Evolutionary conservation across 2,888 invertebrate species (phyloP), one percentile per base, ranked within the genome.

Genomic region (Harmothoe impar): DNA sequence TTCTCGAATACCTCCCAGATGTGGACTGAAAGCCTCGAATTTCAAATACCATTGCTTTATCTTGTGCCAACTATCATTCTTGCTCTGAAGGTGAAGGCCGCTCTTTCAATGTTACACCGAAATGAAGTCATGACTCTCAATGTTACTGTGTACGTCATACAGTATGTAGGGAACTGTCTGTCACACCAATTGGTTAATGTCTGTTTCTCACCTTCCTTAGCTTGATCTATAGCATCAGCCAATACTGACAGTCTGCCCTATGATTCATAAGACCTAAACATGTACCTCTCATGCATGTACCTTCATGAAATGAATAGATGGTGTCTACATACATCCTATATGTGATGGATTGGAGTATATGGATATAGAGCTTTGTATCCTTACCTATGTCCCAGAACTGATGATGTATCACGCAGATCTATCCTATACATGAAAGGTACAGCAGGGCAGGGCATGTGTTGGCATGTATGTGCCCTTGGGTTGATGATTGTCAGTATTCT

Each of bases 101-200:
- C 43, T 43, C 43, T 43, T 43, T 43, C 43, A 43, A 43, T 43
- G 43, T 43, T 62, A 62, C 62, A 62, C 15, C 62, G 7, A 72
- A 72, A 23, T 29, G 29, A 29, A 72, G 72, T 29, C 72, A 72
- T 72, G 72, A 29, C 29, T 29, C 3, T 29, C 31, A 7, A 72
- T 72, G 29, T 72, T 72, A n/a, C 25, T 72, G 72, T 72, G 5
- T 3, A 7, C 72, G 72, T 72, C 72, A 20, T 29, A 29, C 31
- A 29, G 3, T 72, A 25, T 72, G 72, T 72, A 7, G 3, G 15
- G 29, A 72, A 72, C 72, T 72, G 25, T 72, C 29, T 29, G 17
- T 72, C 72, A 72, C 17, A 72, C 72, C 72, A 72, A 72, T 72
- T 72, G 31, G 72, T 72, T 29, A 29, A 72, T 72, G 72, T 72